Conservation (phyloP, 2,888 invertebrate species). For the Volucella bombylans region DNA sequence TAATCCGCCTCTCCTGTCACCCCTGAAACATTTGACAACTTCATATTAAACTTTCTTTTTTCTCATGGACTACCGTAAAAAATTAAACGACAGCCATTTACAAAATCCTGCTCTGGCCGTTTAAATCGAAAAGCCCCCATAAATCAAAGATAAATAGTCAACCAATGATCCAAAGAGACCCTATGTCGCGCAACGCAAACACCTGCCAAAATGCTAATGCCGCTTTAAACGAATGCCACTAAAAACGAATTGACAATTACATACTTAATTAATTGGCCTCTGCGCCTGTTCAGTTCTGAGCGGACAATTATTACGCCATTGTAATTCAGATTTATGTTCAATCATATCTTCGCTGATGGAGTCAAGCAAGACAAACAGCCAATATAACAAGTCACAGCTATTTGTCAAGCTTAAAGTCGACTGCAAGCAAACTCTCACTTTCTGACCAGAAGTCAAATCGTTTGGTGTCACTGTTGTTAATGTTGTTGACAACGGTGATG, state of each 20-base stretch:
- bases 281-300: conserved; percentile 9
- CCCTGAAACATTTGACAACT: background rate
- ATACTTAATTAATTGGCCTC: conserved; percentile 35
- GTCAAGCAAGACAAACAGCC: conserved; percentile 10
- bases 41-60: conserved; percentile 22
- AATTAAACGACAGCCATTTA: conserved; percentile 1
- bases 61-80: conserved; percentile 10
- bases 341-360: background rate
- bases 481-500: conserved; percentile 25
- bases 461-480: background rate
- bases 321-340: conserved; percentile 36
- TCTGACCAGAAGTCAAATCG: conserved; percentile 9
- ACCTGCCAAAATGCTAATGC: conserved; percentile 29
- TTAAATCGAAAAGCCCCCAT: background rate
- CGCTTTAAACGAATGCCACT: background rate
- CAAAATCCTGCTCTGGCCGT: background rate
- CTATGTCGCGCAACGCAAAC: background rate
- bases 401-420: conserved; percentile 36
- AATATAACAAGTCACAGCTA: background rate
- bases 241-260: background rate
- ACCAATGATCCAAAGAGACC: background rate
- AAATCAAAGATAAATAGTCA: background rate
- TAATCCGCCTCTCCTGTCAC: background rate
- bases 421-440: conserved; percentile 42
- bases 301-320: conserved; percentile 31